phyloP scores from a whole-genome alignment of 2,113 vertebrate species.

The Girardinichthys multiradiatus region DNA sequence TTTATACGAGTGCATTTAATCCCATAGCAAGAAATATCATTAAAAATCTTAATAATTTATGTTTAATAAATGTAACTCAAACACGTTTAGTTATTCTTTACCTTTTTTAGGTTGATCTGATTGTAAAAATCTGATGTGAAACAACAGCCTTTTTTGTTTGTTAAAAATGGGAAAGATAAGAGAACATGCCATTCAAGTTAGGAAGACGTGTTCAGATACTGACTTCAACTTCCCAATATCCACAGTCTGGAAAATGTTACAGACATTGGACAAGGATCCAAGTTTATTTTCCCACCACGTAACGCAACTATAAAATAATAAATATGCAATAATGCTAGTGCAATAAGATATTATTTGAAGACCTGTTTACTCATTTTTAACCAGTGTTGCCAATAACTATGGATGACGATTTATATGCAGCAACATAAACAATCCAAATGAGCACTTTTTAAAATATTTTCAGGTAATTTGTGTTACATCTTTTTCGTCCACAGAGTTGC shows the following conservation, averaged over 20 bases:
- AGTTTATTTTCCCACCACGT: not conserved
- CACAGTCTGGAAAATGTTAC: too few species aligned
- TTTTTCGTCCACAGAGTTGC: conserved; percentile 82
- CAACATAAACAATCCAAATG: not conserved
- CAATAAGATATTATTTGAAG: not conserved
- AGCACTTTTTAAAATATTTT: not conserved
- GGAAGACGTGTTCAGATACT: not conserved
- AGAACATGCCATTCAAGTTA: not conserved
- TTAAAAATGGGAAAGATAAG: not conserved
- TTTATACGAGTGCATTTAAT: not conserved
- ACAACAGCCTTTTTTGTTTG: not conserved
- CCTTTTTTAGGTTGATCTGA: too few species aligned
- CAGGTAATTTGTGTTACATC: not conserved
- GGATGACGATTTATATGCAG: not conserved
- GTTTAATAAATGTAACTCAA: not conserved
- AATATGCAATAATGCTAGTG: not conserved
- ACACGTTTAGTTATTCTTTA: not conserved
- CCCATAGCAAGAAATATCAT: not conserved
- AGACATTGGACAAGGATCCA: not conserved
- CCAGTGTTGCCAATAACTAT: not conserved
- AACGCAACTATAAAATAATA: not conserved
- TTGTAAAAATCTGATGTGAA: not conserved
- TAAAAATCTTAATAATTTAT: too few species aligned
- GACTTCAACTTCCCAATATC: not conserved
- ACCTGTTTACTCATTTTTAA: not conserved